These are phyloP conservation scores for Ceramica pisi DNA, from an alignment of 2,888 invertebrate genomes.

Conservation along the genomic window DNA sequence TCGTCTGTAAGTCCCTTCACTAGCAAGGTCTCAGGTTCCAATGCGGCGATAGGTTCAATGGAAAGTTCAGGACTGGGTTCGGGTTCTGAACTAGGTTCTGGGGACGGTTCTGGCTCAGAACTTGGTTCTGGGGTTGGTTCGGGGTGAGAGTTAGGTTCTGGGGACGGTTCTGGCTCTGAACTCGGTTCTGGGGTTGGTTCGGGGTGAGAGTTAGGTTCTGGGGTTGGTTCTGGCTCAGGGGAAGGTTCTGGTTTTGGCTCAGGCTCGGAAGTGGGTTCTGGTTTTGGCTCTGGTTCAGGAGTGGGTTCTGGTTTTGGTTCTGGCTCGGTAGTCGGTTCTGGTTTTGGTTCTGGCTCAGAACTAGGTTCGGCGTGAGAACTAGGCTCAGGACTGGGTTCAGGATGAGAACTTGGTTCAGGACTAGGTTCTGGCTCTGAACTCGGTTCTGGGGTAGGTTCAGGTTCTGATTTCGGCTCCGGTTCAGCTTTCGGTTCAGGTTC, in stretches of 20 bases:
- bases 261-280: conserved; percentile 71
- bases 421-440: conserved; percentile 55
- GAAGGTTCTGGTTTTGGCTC: conserved; percentile 71
- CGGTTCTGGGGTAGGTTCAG: conserved; percentile 68
- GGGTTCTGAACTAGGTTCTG: conserved; percentile 70
- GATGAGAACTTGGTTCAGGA: conserved; percentile 62
- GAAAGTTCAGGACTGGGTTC: conserved; percentile 84
- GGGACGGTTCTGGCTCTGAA: conserved; percentile 60
- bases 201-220: conserved; percentile 79
- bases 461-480: conserved; percentile 67
- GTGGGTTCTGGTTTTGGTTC: conserved; percentile 75
- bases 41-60: conserved; percentile 83
- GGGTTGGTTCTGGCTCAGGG: conserved; percentile 78
- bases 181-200: conserved; percentile 67
- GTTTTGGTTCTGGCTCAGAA: conserved; percentile 74
- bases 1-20: conserved; percentile 89
- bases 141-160: conserved; percentile 64
- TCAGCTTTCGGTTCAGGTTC: conserved; percentile 66
- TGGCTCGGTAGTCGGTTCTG: conserved; percentile 75
- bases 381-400: conserved; percentile 67
- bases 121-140: conserved; percentile 75
- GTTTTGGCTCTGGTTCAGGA: conserved; percentile 81
- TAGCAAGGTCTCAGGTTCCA: conserved; percentile 87
- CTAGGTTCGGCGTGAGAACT: conserved; percentile 61
- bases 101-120: conserved; percentile 62